These are phyloP conservation scores for Matsumurasca onukii DNA, from an alignment of 1,140 invertebrate genomes.

Conservation along the genomic window DNA sequence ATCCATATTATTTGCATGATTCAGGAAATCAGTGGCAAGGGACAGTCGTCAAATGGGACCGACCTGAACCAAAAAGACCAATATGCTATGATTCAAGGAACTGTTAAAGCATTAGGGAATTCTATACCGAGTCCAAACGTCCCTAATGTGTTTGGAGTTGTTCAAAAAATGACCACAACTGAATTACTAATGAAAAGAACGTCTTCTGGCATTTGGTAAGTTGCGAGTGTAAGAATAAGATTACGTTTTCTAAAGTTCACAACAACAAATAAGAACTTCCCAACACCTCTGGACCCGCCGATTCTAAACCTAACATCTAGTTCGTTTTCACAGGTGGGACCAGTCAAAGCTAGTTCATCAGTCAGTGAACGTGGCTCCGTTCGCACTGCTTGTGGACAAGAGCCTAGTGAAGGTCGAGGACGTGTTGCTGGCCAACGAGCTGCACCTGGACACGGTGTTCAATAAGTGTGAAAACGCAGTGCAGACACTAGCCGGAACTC, in stretches of 20 bases:
- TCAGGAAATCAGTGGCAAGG: too few species aligned
- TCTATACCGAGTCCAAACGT: conserved; percentile 69
- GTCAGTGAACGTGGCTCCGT: conserved; percentile 71
- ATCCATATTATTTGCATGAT: too few species aligned
- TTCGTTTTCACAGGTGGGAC: conserved; percentile 66
- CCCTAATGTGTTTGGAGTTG: conserved; percentile 66
- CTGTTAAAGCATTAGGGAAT: conserved; percentile 69
- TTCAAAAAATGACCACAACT: conserved; percentile 68
- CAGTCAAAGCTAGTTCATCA: conserved; percentile 72
- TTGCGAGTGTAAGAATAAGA: too few species aligned
- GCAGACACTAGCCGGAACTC: conserved; percentile 68
- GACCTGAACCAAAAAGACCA: conserved; percentile 46
- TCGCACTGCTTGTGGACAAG: conserved; percentile 62
- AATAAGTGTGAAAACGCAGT: conserved; percentile 72
- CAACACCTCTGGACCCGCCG: too few species aligned
- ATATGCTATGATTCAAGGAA: conserved; percentile 70
- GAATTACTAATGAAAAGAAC: conserved; percentile 74
- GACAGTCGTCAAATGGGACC: too few species aligned
- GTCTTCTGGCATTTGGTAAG: conserved; percentile 70
- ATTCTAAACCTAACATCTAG: too few species aligned
- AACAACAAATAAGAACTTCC: too few species aligned
- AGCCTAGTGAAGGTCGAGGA: conserved; percentile 69
- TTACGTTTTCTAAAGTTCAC: too few species aligned
- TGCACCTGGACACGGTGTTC: conserved; percentile 75
- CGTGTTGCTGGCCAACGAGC: conserved; percentile 67